Evolutionary conservation across 2,797 vertebrate genomes (phyloP).

Genomic region (Martes flavigula): DNA sequence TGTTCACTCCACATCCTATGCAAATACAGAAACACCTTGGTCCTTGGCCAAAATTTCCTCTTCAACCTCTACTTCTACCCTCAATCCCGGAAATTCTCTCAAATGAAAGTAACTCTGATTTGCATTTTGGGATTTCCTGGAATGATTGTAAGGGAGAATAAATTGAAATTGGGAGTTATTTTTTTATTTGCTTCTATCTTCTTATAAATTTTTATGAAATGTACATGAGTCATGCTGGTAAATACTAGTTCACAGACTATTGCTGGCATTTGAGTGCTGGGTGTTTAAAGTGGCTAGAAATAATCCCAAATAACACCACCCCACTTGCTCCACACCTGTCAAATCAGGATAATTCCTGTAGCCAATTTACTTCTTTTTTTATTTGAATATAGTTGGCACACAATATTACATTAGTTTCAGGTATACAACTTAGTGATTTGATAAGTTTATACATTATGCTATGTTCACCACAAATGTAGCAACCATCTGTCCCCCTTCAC

Average conservation of each 20-base stretch:
- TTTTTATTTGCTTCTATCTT: neutral
- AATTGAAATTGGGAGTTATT: neutral
- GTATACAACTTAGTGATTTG: neutral
- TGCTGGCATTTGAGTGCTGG: neutral
- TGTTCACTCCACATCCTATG: neutral
- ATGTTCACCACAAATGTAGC: neutral
- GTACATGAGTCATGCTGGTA: neutral
- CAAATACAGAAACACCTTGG: constrained; percentile 11
- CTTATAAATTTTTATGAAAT: constrained; percentile 21
- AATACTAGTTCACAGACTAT: neutral
- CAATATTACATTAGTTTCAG: neutral
- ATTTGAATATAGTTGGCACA: neutral
- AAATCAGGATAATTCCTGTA: neutral
- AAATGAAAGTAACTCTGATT: constrained; percentile 33
- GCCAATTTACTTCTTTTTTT: neutral
- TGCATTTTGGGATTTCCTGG: neutral
- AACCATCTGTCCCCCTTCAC: neutral
- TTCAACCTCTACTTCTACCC: neutral
- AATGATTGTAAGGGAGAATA: constrained; percentile 12
- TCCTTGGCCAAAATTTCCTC: neutral
- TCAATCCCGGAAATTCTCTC: neutral
- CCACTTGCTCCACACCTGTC: neutral
- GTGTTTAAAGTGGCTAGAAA: neutral
- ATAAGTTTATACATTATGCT: neutral
- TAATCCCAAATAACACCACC: neutral